Evolutionary conservation across 53 echinoderm and acorn worm species (phyloP), one percentile per base, ranked within the genome.

Genomic region (Mesocentrotus franciscanus): DNA sequence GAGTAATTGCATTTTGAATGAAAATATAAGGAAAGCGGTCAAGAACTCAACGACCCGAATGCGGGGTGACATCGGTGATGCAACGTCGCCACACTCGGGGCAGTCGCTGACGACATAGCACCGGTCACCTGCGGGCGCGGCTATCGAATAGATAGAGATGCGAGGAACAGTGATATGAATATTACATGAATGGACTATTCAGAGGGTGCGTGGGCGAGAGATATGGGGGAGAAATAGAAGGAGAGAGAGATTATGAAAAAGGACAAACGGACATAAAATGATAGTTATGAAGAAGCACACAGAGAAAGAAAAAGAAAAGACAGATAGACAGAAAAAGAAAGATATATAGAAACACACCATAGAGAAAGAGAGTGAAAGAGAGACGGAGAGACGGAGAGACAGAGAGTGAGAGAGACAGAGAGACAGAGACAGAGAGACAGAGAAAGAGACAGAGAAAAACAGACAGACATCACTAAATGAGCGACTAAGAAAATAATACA

Each of bases 111-210:
- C 49, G 49, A 84, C 39, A 49, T 49, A 49, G 22, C 84, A 39
- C 84, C 84, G 18, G 84, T 55, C 75, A 84, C 39, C 84, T 84
- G 22, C 20, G 39, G 84, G 84, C 49, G 24, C 39, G 84, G 84
- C 39, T 0, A 78, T 84, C 84, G 22, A 55, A 84, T 20, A 24
- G 84, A 84, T 84, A 84, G 84, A 55, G 8, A 42, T 20, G 39
- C 16, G 84, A 14, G 9, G 33, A 84, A 29, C 55, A 42, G 16
- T 10, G 22, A 84, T 84, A 55, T 84, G 84, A 84, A 84, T 84
- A 84, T 34, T 78, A 33, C 78, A 78, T 84, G 49, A 84, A 55
- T 8, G 0, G 84, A 84, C 10, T 22, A 20, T 76, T 33, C 30
- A 33, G 15, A 32, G 13, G 4, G 30, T 10, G 76, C 76, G 76